Base-by-base conservation (phyloP, 2,797 vertebrate species). In the Microctenopoma steveboyesi region DNA sequence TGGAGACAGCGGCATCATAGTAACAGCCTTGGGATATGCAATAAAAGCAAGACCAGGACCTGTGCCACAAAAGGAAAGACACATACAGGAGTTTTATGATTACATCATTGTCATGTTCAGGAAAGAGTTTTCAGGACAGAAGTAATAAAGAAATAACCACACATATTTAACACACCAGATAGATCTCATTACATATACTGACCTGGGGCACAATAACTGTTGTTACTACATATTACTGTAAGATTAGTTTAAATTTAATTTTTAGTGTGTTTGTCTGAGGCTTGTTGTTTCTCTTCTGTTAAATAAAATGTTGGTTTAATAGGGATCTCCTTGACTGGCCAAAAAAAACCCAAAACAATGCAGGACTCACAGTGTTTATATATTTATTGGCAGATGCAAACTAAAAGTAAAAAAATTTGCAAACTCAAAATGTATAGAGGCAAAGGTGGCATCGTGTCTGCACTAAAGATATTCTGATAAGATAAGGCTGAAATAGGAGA, bases 1-100 rank as follows among this genome's bases (percentile, higher is more conserved):
- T 0, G 98, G 98, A 78, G 98, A 95, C 70, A 98, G 93, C 54
- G 98, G 98, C 97, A 99, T 99, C 98, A 99, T 98, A 28, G 97
- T 99, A 39, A 99, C 98, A 28, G 98, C 98, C 88, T 98, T 99
- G 61, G 98, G 98, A 79, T 99, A 99, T 0, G 98, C 98, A 51
- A 99, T 99, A 74, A 99, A 99, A 45, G 98, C 97, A 67, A 99
- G 93, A 43, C 98, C 98, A 4, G 98, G 96, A 80, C 96, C 96
- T 98, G 87, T 5, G 86, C 79, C 57, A 76, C 51, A 60, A 63
- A 60, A 37, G 50, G 12, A 22, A 10, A n/a, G 16, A 6, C 2
- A 15, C 40, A 13, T 10, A 48, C 11, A 54, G 15, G n/a, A 5
- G 7, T 56, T 35, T 9, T 7, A 25, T 15, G 40, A 42, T 39